phyloP scores from a whole-genome alignment of 2,888 invertebrate genomes.

The Conomelus anceps region DNA sequence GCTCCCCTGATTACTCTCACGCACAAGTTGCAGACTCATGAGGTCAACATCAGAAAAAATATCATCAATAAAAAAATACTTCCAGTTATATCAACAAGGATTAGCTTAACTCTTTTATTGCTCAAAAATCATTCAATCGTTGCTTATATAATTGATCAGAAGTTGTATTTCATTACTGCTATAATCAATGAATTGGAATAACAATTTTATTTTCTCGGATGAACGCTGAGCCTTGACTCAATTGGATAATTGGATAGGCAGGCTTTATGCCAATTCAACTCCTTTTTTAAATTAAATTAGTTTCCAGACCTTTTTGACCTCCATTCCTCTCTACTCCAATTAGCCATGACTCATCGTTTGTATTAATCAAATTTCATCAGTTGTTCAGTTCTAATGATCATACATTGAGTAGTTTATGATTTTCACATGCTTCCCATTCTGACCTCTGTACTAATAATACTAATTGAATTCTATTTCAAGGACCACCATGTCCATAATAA shows the following conservation, averaged over 20 bases:
- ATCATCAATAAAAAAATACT: too few relatives aligned
- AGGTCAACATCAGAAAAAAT: too few relatives aligned
- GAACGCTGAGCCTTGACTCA: not conserved
- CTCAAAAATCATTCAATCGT: too few relatives aligned
- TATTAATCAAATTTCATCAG: not conserved
- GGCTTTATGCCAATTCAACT: not conserved
- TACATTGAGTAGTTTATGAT: not conserved
- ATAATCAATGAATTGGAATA: not conserved
- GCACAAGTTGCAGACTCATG: too few relatives aligned
- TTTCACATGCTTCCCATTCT: not conserved
- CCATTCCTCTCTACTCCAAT: not conserved
- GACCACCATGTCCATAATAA: not conserved
- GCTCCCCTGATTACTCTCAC: too few relatives aligned
- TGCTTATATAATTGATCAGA: too few relatives aligned
- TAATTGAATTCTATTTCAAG: not conserved
- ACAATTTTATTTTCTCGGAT: not conserved
- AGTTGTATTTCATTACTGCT: too few relatives aligned
- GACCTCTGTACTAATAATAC: not conserved
- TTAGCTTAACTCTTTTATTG: too few relatives aligned
- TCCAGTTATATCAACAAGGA: too few relatives aligned
- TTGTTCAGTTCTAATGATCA: not conserved
- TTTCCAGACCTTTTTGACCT: not conserved
- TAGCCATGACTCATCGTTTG: not conserved
- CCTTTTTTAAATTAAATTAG: not conserved
- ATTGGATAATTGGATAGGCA: not conserved